Base-by-base conservation (phyloP, 35 echinoderm and acorn worm species). In the Anneissia japonica region DNA sequence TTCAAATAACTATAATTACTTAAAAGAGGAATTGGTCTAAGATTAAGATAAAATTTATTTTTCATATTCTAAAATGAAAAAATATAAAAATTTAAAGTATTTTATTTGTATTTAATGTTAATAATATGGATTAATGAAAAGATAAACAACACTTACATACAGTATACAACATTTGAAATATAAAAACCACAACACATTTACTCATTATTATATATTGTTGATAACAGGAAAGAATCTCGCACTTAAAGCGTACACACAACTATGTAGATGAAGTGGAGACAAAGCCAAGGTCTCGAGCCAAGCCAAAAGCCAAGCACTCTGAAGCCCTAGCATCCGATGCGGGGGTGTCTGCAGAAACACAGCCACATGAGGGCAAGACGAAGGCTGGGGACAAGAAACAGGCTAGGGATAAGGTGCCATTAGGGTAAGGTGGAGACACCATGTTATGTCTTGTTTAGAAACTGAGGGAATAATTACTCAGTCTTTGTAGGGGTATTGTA, bases 161-260 rank as follows among this genome's bases (percentile, higher is more conserved):
- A n/a, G n/a, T n/a, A n/a, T n/a, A n/a, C n/a, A n/a, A n/a, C n/a
- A n/a, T n/a, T n/a, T n/a, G n/a, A n/a, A n/a, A n/a, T n/a, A n/a
- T n/a, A n/a, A n/a, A n/a, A n/a, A n/a, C n/a, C 74, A 7, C 74
- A 7, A 5, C 26, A 23, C 4, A 34, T 75, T 9, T 7, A 23
- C 26, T 7, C 33, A 17, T 1, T 32, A 17, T 9, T 31, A 78
- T 78, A 1, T 78, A 78, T 78, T n/a, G n/a, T n/a, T n/a, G n/a
- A n/a, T 37, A 74, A 1, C 31, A 93, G 94, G 94, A 97, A 74
- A 84, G 91, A 30, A 75, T 93, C 16, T 37, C 74, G 46, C 75
- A 81, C 28, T 74, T 93, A 34, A 97, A 90, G 73, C 76, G 94
- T 30, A 88, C 90, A 0, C 90, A 90, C 86, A 75, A 89, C 73